Base-by-base conservation (phyloP, 2,113 vertebrate genomes). In the human region DNA sequence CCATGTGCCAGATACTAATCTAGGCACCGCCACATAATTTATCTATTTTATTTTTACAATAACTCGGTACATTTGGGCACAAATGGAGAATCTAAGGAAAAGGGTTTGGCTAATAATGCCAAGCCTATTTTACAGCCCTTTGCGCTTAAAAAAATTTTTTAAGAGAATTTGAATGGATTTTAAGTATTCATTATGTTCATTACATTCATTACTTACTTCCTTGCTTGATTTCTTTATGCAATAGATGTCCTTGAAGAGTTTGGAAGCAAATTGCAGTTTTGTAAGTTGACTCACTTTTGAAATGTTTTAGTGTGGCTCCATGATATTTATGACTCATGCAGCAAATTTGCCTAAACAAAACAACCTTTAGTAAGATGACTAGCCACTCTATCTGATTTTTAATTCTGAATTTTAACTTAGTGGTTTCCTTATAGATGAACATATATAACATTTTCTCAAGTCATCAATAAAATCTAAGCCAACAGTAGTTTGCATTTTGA, bases 241-340 rank as follows among this genome's bases (percentile, higher is more conserved):
- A 18, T 40, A 90, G 40, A 93, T 61, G 8, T 52, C 17, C 16
- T 76, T 23, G 22, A 57, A 22, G 82, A 80, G 68, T 61, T 95
- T 75, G 52, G 57, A 97, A 90, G 79, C 52, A 88, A 76, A 22
- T 40, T 80, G 64, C 45, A 82, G 81, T 95, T 89, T 94, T 94
- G 22, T 52, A 64, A 76, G 43, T 20, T 73, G 52, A 93, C 23
- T 97, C 80, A 70, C 17, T 75, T 96, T 79, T 75, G 23, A 89
- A 95, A 78, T 48, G 27, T 92, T 92, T 96, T 84, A 59, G 16
- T 64, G 13, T 85, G 43, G 20, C 30, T 93, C 66, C 16, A 25
- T 45, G n/a, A 70, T 76, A 73, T 85, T 97, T 90, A 94, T 81
- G 55, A 70, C 40, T 75, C n/a, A 35, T 68, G 61, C 35, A 66